Percentiles rank a stretch among this genome's conserved stretches.
phyloP scores from a whole-genome alignment of 1,140 invertebrate genomes.

The Amyelois transitella region DNA sequence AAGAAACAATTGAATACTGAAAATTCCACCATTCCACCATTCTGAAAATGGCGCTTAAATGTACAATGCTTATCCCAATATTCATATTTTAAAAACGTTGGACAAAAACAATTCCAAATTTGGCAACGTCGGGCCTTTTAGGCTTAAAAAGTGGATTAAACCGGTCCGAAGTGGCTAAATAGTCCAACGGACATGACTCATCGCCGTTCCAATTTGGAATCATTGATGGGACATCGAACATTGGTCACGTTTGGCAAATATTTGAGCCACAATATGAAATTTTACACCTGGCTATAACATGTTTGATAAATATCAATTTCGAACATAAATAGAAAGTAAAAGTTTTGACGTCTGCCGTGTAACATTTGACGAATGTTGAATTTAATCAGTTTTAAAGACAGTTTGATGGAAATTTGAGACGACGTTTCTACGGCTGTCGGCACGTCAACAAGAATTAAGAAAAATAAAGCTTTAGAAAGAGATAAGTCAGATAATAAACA shows the following conservation, averaged over 20 bases:
- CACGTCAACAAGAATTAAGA: constrained; percentile 2
- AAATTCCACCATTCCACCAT: no score
- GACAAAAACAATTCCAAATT: neutral
- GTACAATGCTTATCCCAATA: neutral
- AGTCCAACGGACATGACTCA: constrained; percentile 13
- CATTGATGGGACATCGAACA: neutral
- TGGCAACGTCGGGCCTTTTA: neutral
- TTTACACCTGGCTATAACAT: neutral
- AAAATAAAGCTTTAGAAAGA: neutral
- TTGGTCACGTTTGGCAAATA: neutral
- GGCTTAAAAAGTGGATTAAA: neutral
- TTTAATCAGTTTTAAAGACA: neutral
- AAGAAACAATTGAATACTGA: no score
- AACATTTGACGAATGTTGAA: neutral
- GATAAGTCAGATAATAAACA: neutral
- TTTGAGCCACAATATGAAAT: neutral
- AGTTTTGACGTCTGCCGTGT: neutral
- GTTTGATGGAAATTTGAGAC: neutral
- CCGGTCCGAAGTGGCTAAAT: neutral
- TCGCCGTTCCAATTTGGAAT: constrained; percentile 12
- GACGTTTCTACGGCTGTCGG: neutral
- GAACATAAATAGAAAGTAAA: neutral
- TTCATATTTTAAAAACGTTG: neutral
- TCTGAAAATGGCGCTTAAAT: neutral
- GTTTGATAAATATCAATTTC: neutral